These are phyloP conservation scores for Tenthredo mesomela DNA, from an alignment of 2,888 invertebrate species.

Conservation along the genomic window DNA sequence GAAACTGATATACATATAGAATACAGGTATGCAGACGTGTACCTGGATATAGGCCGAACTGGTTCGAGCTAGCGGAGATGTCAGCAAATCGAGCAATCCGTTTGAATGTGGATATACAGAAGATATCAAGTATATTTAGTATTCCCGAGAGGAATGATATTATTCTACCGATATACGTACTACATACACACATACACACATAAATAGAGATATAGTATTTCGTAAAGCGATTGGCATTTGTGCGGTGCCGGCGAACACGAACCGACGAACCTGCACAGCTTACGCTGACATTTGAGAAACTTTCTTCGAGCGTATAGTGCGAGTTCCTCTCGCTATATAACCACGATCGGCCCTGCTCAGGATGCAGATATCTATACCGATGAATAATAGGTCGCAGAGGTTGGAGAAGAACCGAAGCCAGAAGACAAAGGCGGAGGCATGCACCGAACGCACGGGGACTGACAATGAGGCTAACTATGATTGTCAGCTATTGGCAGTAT, in stretches of 20 bases:
- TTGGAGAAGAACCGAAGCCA: not conserved
- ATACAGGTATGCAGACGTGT: not conserved
- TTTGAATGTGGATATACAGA: not conserved
- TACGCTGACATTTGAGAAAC: slow-evolving; percentile 73
- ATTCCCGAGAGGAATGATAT: slow-evolving; percentile 59
- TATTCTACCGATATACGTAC: slow-evolving; percentile 65
- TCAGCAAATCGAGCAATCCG: not conserved
- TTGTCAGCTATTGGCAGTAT: not conserved
- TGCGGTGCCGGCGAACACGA: slow-evolving; percentile 67
- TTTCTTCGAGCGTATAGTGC: slow-evolving; percentile 71
- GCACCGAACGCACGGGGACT: not conserved
- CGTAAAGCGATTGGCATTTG: slow-evolving; percentile 75
- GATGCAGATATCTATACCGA: not conserved
- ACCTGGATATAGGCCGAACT: not conserved
- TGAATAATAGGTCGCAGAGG: not conserved
- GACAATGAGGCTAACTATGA: not conserved
- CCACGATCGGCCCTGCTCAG: slow-evolving; percentile 57
- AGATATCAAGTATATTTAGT: not conserved
- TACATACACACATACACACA: slow-evolving; percentile 24
- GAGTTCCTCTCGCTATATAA: slow-evolving; percentile 62
- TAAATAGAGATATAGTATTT: slow-evolving; percentile 60
- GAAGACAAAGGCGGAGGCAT: not conserved
- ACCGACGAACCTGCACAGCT: slow-evolving; percentile 49
- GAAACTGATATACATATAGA: not conserved
- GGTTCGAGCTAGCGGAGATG: not conserved